Evolutionary conservation across 2,888 invertebrate genomes (phyloP).

Genomic region (Drosophila melanosoma): DNA sequence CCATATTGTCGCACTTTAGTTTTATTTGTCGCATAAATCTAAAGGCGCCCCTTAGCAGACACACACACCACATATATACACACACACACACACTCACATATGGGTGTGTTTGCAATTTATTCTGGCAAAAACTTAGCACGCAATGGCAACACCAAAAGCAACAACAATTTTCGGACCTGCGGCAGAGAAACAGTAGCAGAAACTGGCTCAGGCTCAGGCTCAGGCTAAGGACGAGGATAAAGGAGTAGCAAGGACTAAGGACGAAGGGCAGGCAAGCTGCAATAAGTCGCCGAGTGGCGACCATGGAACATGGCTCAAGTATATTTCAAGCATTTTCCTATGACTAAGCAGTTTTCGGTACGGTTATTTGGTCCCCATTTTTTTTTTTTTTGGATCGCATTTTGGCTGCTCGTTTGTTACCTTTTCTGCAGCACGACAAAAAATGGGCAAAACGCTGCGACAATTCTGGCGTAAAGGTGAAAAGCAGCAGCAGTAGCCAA

Average conservation of each 20-base stretch:
- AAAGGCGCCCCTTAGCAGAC: constrained; percentile 50
- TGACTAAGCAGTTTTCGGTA: constrained; percentile 73
- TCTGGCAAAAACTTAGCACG: constrained; percentile 69
- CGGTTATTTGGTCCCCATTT: not conserved
- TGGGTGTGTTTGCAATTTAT: constrained; percentile 75
- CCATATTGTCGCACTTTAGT: constrained; percentile 81
- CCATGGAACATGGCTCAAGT: constrained; percentile 57
- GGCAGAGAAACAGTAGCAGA: constrained; percentile 1
- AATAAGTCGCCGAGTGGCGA: constrained; percentile 63
- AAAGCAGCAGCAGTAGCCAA: constrained; percentile 51
- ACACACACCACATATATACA: constrained; percentile 17
- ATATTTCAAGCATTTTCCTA: constrained; percentile 70
- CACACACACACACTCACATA: not conserved
- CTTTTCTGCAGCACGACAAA: constrained; percentile 66
- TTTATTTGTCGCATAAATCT: constrained; percentile 80
- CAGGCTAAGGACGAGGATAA: constrained; percentile 9
- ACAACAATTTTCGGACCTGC: constrained; percentile 58
- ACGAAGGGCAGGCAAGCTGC: constrained; percentile 43
- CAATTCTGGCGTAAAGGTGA: constrained; percentile 57
- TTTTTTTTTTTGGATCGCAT: constrained; percentile 33
- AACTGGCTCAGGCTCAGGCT: not conserved
- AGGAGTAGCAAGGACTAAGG: constrained; percentile 5
- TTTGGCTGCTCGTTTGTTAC: constrained; percentile 64
- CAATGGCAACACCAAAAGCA: constrained; percentile 57
- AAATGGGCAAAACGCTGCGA: constrained; percentile 17